Conservation (phyloP, 2,888 invertebrate genomes). For the Cerastis rubricosa region DNA sequence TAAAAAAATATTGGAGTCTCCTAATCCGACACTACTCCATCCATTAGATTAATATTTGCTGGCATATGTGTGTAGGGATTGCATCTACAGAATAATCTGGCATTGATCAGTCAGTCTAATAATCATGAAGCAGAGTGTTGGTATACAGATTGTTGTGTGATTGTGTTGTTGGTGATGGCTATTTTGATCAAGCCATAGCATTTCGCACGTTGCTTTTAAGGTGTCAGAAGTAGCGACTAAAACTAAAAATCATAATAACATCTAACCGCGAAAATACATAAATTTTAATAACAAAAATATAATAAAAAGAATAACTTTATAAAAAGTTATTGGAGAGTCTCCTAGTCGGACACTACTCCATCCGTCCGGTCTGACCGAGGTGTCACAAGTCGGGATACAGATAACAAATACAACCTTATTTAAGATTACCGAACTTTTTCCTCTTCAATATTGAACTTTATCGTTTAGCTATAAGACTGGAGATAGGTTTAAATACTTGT, state of each 20-base stretch:
- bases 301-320: slow-evolving; percentile 9
- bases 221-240: slow-evolving; percentile 1
- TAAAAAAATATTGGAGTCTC: no score
- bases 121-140: no score
- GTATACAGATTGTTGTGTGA: no score
- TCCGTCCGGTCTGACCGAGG: slow-evolving; percentile 76
- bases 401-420: slow-evolving; percentile 74
- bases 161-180: no score
- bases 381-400: slow-evolving; percentile 81
- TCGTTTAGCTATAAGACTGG: rapidly evolving
- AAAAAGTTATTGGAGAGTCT: slow-evolving; percentile 64
- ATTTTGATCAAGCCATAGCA: not conserved
- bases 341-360: slow-evolving; percentile 71
- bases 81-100: no score
- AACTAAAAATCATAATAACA: not conserved
- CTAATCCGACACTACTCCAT: no score
- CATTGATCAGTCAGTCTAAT: no score
- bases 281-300: not conserved
- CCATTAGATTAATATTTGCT: no score
- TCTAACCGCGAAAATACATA: not conserved
- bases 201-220: not conserved
- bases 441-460: slow-evolving; percentile 59
- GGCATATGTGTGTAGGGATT: no score
- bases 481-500: slow-evolving; percentile 3
- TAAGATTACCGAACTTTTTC: slow-evolving; percentile 3